Conservation (phyloP, 2,113 vertebrate genomes). For the Emydocephalus ijimae region DNA sequence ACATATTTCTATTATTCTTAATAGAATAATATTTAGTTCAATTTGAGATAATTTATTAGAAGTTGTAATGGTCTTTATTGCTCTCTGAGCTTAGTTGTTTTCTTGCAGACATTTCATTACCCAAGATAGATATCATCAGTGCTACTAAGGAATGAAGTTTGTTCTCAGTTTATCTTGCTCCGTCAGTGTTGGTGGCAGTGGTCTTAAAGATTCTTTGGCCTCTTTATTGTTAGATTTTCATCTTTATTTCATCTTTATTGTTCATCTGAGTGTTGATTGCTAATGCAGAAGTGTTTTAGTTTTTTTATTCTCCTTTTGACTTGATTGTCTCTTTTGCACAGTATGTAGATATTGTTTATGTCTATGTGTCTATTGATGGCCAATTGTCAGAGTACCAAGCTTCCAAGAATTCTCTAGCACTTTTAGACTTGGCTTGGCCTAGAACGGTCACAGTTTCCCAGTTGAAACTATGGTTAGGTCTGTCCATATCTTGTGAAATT, state of each 20-base stretch:
- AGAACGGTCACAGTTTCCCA: too few relatives aligned
- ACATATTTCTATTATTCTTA: not conserved
- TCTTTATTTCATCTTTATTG: too few relatives aligned
- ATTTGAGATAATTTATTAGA: not conserved
- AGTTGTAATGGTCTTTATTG: not conserved
- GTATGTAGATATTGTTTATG: too few relatives aligned
- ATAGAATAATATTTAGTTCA: not conserved
- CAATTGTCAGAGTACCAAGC: too few relatives aligned
- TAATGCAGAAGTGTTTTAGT: not conserved
- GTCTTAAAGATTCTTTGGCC: not conserved
- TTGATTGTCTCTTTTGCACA: not conserved
- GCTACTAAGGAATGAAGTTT: not conserved
- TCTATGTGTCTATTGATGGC: too few relatives aligned
- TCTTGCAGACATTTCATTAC: not conserved
- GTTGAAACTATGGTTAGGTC: too few relatives aligned
- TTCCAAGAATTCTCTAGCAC: too few relatives aligned
- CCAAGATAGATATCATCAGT: too few relatives aligned
- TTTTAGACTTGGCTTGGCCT: too few relatives aligned
- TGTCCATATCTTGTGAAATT: too few relatives aligned
- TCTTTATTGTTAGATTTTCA: not conserved
- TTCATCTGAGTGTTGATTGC: not conserved
- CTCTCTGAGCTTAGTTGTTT: not conserved
- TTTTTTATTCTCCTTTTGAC: not conserved
- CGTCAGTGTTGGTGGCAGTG: too few relatives aligned
- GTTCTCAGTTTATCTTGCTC: too few relatives aligned